A percentile compares a stretch with the other conserved stretches of the same genome.
Conservation (phyloP, 1,140 invertebrate genomes). For the Drosophila ambigua region DNA sequence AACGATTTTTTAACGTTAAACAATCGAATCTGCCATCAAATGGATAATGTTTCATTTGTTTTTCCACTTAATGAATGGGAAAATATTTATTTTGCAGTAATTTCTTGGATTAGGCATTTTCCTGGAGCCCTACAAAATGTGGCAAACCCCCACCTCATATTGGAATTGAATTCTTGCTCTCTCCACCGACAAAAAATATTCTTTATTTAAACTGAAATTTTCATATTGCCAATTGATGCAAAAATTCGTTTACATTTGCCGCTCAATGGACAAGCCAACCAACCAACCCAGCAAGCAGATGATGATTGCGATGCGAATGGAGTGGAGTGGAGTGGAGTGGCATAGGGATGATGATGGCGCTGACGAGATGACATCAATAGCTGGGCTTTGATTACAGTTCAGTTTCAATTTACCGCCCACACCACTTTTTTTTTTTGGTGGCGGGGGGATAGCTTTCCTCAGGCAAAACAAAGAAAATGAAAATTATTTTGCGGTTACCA, state of each 20-base stretch:
- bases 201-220: slow-evolving; percentile 72
- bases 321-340: background rate
- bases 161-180: too few species aligned
- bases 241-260: slow-evolving; percentile 72
- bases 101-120: too few species aligned
- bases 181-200: background rate
- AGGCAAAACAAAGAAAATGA: slow-evolving; percentile 54
- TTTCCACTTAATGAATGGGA: too few species aligned
- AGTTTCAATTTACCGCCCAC: slow-evolving; percentile 59
- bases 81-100: too few species aligned
- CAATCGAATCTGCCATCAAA: too few species aligned
- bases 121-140: too few species aligned
- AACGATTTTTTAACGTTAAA: too few species aligned
- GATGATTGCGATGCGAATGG: background rate
- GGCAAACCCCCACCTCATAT: too few species aligned
- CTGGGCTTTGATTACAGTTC: slow-evolving; percentile 74
- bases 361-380: slow-evolving; percentile 67
- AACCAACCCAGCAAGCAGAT: background rate
- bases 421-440: background rate
- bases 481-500: slow-evolving; percentile 58
- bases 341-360: slow-evolving; percentile 1
- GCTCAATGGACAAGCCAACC: slow-evolving; percentile 13
- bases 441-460: slow-evolving; percentile 4
- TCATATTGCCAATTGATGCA: slow-evolving; percentile 73
- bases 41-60: too few species aligned